phyloP scores from a whole-genome alignment of 2,888 invertebrate genomes.

The Herminia tarsipennalis region DNA sequence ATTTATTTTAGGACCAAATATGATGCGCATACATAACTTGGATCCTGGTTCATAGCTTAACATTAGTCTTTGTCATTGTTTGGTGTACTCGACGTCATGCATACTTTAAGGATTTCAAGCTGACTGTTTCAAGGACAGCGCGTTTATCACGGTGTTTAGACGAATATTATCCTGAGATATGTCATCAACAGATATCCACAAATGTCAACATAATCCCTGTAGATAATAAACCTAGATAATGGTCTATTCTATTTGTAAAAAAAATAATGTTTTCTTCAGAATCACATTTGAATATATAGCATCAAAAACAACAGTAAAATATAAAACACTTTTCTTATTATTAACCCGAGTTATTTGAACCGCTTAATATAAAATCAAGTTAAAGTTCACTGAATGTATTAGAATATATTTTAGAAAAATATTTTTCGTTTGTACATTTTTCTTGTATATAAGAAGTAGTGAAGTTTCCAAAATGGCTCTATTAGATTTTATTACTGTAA shows the following conservation, averaged over 20 bases:
- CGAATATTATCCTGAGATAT: neutral
- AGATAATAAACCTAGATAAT: too few species aligned
- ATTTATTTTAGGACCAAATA: conserved; percentile 1
- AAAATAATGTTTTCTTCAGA: too few species aligned
- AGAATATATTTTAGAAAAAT: too few species aligned
- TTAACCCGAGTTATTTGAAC: too few species aligned
- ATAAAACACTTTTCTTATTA: too few species aligned
- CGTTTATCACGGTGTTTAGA: conserved; percentile 5
- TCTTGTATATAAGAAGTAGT: neutral
- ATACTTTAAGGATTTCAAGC: conserved; percentile 11
- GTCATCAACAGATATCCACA: conserved; percentile 13
- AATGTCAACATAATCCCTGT: too few species aligned
- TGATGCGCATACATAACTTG: neutral
- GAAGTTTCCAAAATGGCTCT: conserved; percentile 1
- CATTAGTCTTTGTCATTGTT: conserved; percentile 16
- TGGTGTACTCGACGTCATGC: conserved; percentile 5
- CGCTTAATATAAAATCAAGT: too few species aligned
- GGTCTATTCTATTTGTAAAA: too few species aligned
- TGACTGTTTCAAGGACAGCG: neutral
- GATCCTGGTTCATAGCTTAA: conserved; percentile 1
- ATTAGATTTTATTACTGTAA: conserved; percentile 7
- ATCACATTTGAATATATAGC: too few species aligned
- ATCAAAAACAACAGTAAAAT: too few species aligned
- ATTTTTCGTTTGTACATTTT: too few species aligned
- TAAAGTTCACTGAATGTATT: too few species aligned